Evolutionary conservation across 2,797 vertebrate species (phyloP), one percentile per base, ranked within the genome.

Genomic region (Clamator glandarius): DNA sequence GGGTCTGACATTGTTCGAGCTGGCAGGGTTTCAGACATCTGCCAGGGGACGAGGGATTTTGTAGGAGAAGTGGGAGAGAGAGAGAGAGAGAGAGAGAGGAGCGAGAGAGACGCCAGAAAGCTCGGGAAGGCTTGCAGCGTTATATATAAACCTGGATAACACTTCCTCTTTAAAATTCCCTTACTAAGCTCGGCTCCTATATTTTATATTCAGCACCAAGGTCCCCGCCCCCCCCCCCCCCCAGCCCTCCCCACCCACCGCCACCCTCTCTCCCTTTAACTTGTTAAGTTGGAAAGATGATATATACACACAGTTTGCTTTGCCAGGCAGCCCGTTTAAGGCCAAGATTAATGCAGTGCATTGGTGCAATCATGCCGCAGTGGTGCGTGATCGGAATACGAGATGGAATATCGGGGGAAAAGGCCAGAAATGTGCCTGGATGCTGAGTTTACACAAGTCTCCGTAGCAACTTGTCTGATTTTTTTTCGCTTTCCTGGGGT

Each of bases 381-480:
- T 98, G 98, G 97, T 97, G 98, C 98, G 98, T 99, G 98, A 98
- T 98, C 98, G 94, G 99, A 98, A 99, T 99, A 96, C 98, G 94
- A 98, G 98, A 99, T 98, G 97, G 97, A 97, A 93, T 82, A 87
- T 23, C 74, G 97, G 98, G 98, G 98, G 97, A 98, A 48, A 97
- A 98, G 98, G 98, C 97, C 97, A 96, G 91, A 97, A 96, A 96
- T 96, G 94, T 97, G 96, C 95, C 96, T 98, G 89, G 20, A 77
- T 96, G 95, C 96, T 70, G 97, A 97, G 96, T 98, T 98, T 97
- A 96, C 97, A 97, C 97, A 96, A 97, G 97, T 97, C 97, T 97
- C 98, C 98, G 97, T 98, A 97, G 98, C 97, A 98, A 98, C 97
- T 98, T 98, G 94, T 95, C 98, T 97, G 97, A 75, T 95, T 97